Percentiles rank a stretch among this genome's conserved stretches.
phyloP scores from a whole-genome alignment of 1,140 invertebrate genomes.

The Drosophila nigrodunni region DNA sequence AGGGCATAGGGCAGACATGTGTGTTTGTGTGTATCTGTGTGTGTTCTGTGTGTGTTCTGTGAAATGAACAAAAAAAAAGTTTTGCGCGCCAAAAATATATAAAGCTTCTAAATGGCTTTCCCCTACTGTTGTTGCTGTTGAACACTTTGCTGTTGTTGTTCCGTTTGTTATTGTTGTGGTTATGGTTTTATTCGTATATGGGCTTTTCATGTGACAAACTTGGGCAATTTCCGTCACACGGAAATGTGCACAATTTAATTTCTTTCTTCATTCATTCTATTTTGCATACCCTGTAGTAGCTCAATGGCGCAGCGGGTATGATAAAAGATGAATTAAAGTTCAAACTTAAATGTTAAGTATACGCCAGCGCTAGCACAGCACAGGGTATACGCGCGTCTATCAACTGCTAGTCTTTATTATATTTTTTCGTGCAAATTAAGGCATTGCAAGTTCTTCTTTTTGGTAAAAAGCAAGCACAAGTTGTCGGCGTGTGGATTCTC shows the following conservation, averaged over 20 bases:
- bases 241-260: conserved; percentile 81
- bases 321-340: not conserved
- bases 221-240: conserved; percentile 75
- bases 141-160: conserved; percentile 16
- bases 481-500: conserved; percentile 30
- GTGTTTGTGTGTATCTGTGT: too few relatives aligned
- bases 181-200: conserved; percentile 58
- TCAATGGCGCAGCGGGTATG: not conserved
- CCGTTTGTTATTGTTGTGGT: conserved; percentile 28
- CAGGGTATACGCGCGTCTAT: not conserved
- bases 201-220: conserved; percentile 69
- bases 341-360: not conserved
- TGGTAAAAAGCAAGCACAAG: conserved; percentile 48
- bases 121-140: conserved; percentile 1
- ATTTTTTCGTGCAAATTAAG: conserved; percentile 27
- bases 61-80: conserved; percentile 9
- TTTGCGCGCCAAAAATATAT: conserved; percentile 25
- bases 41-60: not conserved
- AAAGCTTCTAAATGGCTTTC: conserved; percentile 31
- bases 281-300: conserved; percentile 36
- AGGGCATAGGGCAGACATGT: not conserved
- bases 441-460: conserved; percentile 25
- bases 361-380: not conserved
- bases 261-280: conserved; percentile 43
- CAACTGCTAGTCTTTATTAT: not conserved